Base-by-base conservation (phyloP, 2,888 invertebrate genomes). In the Cancer borealis region DNA sequence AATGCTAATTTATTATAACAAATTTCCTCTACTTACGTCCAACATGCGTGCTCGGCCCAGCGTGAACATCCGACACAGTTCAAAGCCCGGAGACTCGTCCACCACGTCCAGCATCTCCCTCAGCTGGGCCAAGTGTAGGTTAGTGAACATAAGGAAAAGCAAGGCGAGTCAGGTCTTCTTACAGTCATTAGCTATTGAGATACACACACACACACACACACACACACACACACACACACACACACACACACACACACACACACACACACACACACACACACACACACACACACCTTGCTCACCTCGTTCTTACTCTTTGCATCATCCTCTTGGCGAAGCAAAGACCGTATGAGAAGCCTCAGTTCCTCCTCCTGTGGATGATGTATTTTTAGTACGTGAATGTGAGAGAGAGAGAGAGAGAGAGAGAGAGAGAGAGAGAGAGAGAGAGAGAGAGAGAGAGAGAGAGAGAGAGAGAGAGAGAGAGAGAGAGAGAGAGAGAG, bases 1-100 rank as follows among this genome's bases (percentile, higher is more conserved):
- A 54, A 17, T 17, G 54, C 17, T 17, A 12, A 54, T 14, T 54
- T 54, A 54, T 12, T 54, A 17, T 54, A 17, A 54, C 12, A 10
- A 12, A 54, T 54, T 17, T 54, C 54, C 17, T 54, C 88, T 14
- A 92, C 91, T 92, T 73, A 92, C 92, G 54, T 92, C 73, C 79
- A 92, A n/a, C 46, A 92, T 84, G 49, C 92, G 73, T 14, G 92
- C 47, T 84, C 92, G 79, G 5, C 92, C 92, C 84, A 92, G 84
- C 45, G 84, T 92, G 92, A 92, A 92, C 84, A 92, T 49, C 46
- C 84, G 87, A 47, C 92, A 92, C 17, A 92, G 84, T 47, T 92
- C 92, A 5, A 92, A 92, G 3, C 92, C 92, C 14, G 92, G 92
- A 10, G 84, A 79, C 10, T 92, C 92, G 14, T 84, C 87, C 47